Conservation (phyloP, 2,797 vertebrate species). For the Ambastaia sidthimunki region DNA sequence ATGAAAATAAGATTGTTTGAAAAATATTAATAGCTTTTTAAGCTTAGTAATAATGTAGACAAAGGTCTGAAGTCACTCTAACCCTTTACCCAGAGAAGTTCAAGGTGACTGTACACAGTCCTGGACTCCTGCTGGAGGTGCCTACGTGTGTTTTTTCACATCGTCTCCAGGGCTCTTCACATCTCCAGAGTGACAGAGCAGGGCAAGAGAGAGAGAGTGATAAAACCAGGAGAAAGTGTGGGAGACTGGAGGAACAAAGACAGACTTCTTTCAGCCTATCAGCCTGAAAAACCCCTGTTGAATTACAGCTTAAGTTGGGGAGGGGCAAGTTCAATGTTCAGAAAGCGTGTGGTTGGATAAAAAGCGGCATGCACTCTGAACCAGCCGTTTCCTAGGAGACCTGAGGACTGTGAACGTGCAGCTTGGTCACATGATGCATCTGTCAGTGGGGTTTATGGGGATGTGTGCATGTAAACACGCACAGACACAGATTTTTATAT, state of each 20-base stretch:
- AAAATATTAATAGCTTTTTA: background rate
- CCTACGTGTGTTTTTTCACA: slow-evolving; percentile 57
- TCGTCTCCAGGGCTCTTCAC: slow-evolving; percentile 20
- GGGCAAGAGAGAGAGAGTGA: slow-evolving; percentile 33
- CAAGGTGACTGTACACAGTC: slow-evolving; percentile 41
- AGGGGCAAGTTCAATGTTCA: slow-evolving; percentile 39
- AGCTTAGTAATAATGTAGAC: background rate
- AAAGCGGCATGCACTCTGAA: slow-evolving; percentile 37
- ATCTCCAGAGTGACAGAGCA: background rate
- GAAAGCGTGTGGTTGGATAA: slow-evolving; percentile 44
- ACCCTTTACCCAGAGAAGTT: slow-evolving; percentile 21
- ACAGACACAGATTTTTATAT: background rate
- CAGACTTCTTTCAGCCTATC: slow-evolving; percentile 28
- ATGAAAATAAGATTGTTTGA: background rate
- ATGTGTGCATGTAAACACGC: slow-evolving; percentile 24
- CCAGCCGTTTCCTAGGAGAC: slow-evolving; percentile 54
- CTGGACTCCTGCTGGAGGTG: slow-evolving; percentile 27
- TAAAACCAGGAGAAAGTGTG: slow-evolving; percentile 1
- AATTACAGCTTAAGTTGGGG: slow-evolving; percentile 34
- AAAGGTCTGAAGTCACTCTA: slow-evolving; percentile 9
- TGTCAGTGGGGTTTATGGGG: slow-evolving; percentile 45
- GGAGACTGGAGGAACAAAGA: slow-evolving; percentile 38
- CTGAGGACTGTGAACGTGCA: slow-evolving; percentile 49
- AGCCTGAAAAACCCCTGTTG: slow-evolving; percentile 36
- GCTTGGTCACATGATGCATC: slow-evolving; percentile 51